Percentiles rank a stretch among this genome's conserved stretches.
phyloP scores from a whole-genome alignment of 2,113 vertebrate genomes.

The Gymnocephalus cernua region DNA sequence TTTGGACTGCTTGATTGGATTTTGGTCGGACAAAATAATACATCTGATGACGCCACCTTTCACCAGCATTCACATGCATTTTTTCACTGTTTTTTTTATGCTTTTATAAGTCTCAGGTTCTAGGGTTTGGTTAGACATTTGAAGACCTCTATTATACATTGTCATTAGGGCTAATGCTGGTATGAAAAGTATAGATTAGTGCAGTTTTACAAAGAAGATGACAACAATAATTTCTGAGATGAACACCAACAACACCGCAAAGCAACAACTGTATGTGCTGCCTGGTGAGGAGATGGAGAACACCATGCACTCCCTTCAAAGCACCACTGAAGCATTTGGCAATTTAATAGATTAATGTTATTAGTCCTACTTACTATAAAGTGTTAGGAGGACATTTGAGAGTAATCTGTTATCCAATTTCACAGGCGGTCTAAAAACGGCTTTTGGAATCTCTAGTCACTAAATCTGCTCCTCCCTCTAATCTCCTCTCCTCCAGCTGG shows the following conservation, averaged over 20 bases:
- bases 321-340: constrained; percentile 60
- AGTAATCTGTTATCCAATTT: constrained; percentile 82
- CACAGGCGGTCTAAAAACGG: constrained; percentile 75
- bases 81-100: not conserved
- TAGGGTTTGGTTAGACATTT: no score
- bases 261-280: not conserved
- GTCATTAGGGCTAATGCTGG: not conserved
- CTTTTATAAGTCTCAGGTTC: no score
- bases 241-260: not conserved
- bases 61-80: not conserved
- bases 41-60: no score
- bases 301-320: constrained; percentile 46
- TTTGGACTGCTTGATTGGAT: not conserved
- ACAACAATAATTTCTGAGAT: not conserved
- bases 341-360: constrained; percentile 76
- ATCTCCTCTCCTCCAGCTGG: constrained; percentile 78
- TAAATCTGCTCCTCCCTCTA: constrained; percentile 74
- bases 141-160: not conserved
- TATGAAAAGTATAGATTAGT: not conserved
- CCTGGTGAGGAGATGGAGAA: constrained; percentile 24
- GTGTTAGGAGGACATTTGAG: constrained; percentile 75
- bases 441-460: constrained; percentile 73
- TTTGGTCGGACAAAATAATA: not conserved
- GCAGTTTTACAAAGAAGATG: not conserved
- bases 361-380: constrained; percentile 80